Conservation (phyloP, 2,888 invertebrate species). For the Baronia brevicornis region DNA sequence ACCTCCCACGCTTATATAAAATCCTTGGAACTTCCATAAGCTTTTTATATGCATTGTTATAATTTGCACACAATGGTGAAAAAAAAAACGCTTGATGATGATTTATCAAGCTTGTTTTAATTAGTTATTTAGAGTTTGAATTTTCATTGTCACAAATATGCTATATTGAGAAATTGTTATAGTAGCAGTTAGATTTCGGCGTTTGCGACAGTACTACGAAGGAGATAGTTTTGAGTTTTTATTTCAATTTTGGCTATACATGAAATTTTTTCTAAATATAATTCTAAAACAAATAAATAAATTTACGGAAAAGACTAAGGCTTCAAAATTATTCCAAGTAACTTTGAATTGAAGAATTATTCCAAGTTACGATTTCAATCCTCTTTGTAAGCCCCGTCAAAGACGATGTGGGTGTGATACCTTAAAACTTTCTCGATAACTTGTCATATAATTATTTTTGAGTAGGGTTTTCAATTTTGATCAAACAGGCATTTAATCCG, state of each 20-base stretch:
- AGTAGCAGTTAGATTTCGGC: too few relatives aligned
- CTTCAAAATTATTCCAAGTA: slow-evolving; percentile 58
- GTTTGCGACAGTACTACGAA: too few relatives aligned
- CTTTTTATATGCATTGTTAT: slow-evolving; percentile 45
- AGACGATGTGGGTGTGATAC: slow-evolving; percentile 46
- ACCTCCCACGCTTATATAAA: slow-evolving; percentile 42
- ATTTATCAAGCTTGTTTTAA: background rate
- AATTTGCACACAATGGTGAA: slow-evolving; percentile 25
- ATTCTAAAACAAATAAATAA: slow-evolving; percentile 32
- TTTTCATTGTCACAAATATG: too few relatives aligned
- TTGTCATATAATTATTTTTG: slow-evolving; percentile 49
- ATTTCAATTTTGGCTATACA: slow-evolving; percentile 16
- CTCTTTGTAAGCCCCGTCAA: slow-evolving; percentile 36
- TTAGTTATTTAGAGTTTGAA: too few relatives aligned
- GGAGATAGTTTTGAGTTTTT: too few relatives aligned
- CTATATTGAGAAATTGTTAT: too few relatives aligned
- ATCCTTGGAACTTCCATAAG: slow-evolving; percentile 39
- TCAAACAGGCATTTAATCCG: slow-evolving; percentile 18
- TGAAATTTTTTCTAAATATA: slow-evolving; percentile 24
- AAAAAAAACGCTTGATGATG: slow-evolving; percentile 11
- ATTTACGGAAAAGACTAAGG: slow-evolving; percentile 37
- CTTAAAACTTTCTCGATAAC: slow-evolving; percentile 57
- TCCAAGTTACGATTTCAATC: slow-evolving; percentile 71
- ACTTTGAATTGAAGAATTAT: slow-evolving; percentile 51
- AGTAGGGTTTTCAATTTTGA: background rate